Percentiles rank a stretch among this genome's conserved stretches.
These are phyloP conservation scores for Stegana nigrithorax DNA, from an alignment of 2,888 invertebrate species.

Conservation along the genomic window DNA sequence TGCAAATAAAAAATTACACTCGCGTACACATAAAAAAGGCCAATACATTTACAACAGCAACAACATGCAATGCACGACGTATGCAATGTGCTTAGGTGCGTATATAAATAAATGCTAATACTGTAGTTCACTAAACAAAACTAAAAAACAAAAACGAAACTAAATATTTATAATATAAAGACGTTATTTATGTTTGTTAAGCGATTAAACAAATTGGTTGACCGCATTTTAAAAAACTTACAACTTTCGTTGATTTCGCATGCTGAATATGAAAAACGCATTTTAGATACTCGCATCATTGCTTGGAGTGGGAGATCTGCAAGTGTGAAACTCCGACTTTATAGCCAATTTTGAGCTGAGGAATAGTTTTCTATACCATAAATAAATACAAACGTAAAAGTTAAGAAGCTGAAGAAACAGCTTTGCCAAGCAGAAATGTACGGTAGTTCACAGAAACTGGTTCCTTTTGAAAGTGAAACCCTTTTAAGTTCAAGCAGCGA, in stretches of 20 bases:
- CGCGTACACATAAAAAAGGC: slow-evolving; percentile 20
- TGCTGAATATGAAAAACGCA: background rate
- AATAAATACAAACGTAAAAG: too few relatives aligned
- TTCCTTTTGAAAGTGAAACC: slow-evolving; percentile 39
- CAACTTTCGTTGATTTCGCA: background rate
- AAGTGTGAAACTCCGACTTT: background rate
- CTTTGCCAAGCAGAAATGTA: slow-evolving; percentile 18
- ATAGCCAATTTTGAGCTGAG: too few relatives aligned
- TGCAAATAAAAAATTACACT: slow-evolving; percentile 7
- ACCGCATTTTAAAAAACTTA: background rate
- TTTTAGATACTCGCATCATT: background rate
- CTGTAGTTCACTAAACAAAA: background rate
- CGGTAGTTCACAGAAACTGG: slow-evolving; percentile 3
- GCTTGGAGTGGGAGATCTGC: too few relatives aligned
- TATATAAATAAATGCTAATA: slow-evolving; percentile 28
- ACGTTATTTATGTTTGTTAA: background rate
- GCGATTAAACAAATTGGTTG: background rate
- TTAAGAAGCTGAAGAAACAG: too few relatives aligned
- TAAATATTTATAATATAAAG: background rate
- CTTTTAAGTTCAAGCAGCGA: slow-evolving; percentile 38
- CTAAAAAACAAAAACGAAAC: background rate
- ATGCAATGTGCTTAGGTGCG: slow-evolving; percentile 48
- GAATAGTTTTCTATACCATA: too few relatives aligned
- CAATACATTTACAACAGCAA: slow-evolving; percentile 7
- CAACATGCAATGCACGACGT: slow-evolving; percentile 47